Percentiles rank a stretch among this genome's conserved stretches.
phyloP scores from a whole-genome alignment of 2,797 vertebrate genomes.

The Acanthiza pusilla region DNA sequence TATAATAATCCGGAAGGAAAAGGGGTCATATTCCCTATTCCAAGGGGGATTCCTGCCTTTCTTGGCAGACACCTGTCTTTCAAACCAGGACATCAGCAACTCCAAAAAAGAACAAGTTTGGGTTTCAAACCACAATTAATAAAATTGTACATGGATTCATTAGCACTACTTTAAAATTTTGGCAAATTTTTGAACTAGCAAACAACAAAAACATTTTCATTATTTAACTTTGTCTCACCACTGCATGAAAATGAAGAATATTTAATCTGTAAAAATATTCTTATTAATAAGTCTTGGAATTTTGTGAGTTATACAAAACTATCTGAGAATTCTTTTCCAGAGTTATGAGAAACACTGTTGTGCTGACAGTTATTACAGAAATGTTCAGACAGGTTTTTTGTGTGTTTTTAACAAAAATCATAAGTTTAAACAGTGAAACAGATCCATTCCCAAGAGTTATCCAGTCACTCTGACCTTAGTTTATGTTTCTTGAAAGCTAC shows the following conservation, averaged over 20 bases:
- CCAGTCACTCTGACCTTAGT: background rate
- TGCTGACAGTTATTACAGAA: background rate
- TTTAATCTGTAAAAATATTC: background rate
- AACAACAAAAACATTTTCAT: accelerated
- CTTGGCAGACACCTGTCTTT: too few relatives aligned
- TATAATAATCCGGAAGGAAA: too few relatives aligned
- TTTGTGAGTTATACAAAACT: background rate
- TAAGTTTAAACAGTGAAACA: background rate
- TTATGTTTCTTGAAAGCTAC: background rate
- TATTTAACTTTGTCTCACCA: background rate
- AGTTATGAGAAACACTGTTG: background rate
- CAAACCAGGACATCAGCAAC: too few relatives aligned
- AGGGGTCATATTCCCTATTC: too few relatives aligned
- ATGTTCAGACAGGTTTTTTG: background rate
- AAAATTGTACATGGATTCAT: background rate
- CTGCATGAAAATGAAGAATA: background rate
- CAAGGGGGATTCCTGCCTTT: too few relatives aligned
- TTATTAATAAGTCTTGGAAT: background rate
- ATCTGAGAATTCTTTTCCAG: background rate
- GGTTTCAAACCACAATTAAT: background rate
- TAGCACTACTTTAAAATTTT: background rate
- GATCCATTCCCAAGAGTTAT: background rate
- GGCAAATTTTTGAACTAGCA: background rate
- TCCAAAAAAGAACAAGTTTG: background rate
- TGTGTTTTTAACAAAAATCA: background rate